A percentile compares a stretch with the other conserved stretches of the same genome.
Conservation (phyloP, 2,888 invertebrate species). For the Epinotia nisella region DNA sequence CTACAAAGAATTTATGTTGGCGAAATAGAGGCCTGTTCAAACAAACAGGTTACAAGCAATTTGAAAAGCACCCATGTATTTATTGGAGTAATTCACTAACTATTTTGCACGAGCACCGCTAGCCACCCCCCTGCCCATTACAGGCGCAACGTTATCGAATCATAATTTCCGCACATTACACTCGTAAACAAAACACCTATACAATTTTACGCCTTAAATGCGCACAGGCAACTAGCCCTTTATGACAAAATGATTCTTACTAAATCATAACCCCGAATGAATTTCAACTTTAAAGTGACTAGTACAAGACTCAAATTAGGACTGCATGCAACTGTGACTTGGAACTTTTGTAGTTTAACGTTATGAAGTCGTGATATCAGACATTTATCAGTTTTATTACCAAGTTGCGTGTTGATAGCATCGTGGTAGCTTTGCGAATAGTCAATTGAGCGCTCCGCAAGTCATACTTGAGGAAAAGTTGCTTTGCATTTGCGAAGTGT, state of each 20-base stretch:
- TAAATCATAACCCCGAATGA: not conserved
- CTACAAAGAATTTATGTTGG: too few species aligned
- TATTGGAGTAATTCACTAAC: not conserved
- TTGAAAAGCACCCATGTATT: too few species aligned
- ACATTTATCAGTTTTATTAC: slow-evolving; percentile 71
- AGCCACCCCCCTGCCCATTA: slow-evolving; percentile 3
- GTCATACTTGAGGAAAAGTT: slow-evolving; percentile 22
- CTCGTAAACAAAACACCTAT: slow-evolving; percentile 33
- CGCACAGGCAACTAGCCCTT: slow-evolving; percentile 21
- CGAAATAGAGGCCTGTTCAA: too few species aligned
- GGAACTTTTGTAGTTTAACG: not conserved
- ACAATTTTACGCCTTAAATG: slow-evolving; percentile 36
- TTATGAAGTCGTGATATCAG: slow-evolving; percentile 50
- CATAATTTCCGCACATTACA: slow-evolving; percentile 40
- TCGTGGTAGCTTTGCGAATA: slow-evolving; percentile 46
- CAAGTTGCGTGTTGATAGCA: slow-evolving; percentile 61
- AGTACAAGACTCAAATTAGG: not conserved
- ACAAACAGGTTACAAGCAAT: too few species aligned
- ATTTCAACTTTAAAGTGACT: not conserved
- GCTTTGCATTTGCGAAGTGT: slow-evolving; percentile 3
- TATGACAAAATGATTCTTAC: not conserved
- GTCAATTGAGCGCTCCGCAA: slow-evolving; percentile 21
- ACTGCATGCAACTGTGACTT: not conserved
- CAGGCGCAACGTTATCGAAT: slow-evolving; percentile 26
- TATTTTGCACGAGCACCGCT: not conserved